These are phyloP conservation scores for Panopea generosa DNA, from an alignment of 2,888 invertebrate genomes.

Conservation along the genomic window DNA sequence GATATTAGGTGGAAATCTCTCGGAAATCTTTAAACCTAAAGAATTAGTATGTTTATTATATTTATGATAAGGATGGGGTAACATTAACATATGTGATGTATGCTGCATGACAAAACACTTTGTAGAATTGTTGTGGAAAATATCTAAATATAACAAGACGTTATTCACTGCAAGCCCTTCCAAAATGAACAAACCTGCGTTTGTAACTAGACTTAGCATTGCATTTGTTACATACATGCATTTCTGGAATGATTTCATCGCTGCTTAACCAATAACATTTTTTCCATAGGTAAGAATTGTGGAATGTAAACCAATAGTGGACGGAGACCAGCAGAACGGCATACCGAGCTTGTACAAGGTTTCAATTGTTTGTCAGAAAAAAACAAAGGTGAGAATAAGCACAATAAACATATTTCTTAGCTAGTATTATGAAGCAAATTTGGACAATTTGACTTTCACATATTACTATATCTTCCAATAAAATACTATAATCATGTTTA, in stretches of 20 bases:
- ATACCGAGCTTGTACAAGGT: constrained; percentile 41
- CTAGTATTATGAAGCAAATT: too few species aligned
- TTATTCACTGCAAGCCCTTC: constrained; percentile 38
- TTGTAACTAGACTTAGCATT: constrained; percentile 19
- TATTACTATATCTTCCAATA: too few species aligned
- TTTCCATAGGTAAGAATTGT: constrained; percentile 15
- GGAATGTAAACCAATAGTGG: constrained; percentile 34
- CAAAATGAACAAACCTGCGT: constrained; percentile 21
- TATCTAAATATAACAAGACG: constrained; percentile 38
- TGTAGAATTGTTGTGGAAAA: too few species aligned
- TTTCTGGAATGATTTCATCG: constrained; percentile 20
- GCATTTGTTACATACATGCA: constrained; percentile 27
- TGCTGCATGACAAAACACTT: too few species aligned
- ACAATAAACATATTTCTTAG: constrained; percentile 11
- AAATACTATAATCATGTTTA: too few species aligned
- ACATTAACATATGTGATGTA: too few species aligned
- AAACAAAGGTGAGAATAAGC: constrained; percentile 31
- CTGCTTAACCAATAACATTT: constrained; percentile 13
- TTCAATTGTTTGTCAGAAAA: constrained; percentile 35
- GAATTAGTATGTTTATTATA: too few species aligned
- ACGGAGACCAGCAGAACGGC: constrained; percentile 48
- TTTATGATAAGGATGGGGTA: too few species aligned
- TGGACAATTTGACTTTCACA: too few species aligned
- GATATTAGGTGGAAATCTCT: too few species aligned
- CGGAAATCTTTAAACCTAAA: too few species aligned